Conservation (phyloP, 2,888 invertebrate genomes). For the Cyclophora albipunctata region DNA sequence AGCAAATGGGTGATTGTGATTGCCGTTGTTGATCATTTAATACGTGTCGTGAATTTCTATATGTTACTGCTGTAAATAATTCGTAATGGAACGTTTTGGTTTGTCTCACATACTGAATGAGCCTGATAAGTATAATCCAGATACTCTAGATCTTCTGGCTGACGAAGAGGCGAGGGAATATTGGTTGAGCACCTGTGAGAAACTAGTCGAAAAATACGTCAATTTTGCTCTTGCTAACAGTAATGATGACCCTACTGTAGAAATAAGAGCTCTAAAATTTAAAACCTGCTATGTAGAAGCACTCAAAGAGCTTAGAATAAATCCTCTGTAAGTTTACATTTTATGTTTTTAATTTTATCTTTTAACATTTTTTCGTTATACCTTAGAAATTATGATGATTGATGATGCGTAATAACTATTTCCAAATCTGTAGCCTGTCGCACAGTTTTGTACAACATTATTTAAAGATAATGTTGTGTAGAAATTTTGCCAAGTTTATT, state of each 20-base stretch:
- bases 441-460: no score
- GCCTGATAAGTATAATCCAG: slow-evolving; percentile 88
- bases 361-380: no score
- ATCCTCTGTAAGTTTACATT: slow-evolving; percentile 82
- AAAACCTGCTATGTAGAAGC: slow-evolving; percentile 88
- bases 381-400: no score
- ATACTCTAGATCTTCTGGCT: slow-evolving; percentile 91
- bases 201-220: slow-evolving; percentile 89
- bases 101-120: slow-evolving; percentile 80
- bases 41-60: not conserved
- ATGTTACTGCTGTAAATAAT: slow-evolving; percentile 7
- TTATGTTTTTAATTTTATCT: not conserved
- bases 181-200: slow-evolving; percentile 94
- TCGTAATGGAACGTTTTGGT: slow-evolving; percentile 65
- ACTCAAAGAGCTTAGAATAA: slow-evolving; percentile 82
- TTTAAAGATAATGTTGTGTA: no score
- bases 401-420: no score
- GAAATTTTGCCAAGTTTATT: slow-evolving; percentile 4
- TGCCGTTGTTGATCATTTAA: slow-evolving; percentile 20
- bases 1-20: slow-evolving; percentile 25
- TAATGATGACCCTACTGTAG: slow-evolving; percentile 83
- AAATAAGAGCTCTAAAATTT: slow-evolving; percentile 86
- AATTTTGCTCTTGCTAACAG: slow-evolving; percentile 84
- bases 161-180: slow-evolving; percentile 91
- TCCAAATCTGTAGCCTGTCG: no score